Evolutionary conservation across 2,888 invertebrate genomes (phyloP).

Genomic region (Bedellia somnulentella): DNA sequence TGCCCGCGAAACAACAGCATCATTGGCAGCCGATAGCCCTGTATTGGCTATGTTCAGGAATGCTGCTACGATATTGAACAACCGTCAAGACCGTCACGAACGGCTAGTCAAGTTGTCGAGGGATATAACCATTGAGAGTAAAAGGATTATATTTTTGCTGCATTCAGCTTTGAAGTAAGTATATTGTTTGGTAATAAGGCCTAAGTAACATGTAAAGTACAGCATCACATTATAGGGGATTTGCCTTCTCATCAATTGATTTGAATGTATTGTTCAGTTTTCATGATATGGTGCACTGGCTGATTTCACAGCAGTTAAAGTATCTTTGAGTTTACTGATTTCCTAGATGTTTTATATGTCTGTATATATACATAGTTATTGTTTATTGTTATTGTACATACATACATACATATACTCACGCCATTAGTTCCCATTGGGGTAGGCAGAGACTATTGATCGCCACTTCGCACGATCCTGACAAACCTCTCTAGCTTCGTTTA

Average conservation of each 20-base stretch:
- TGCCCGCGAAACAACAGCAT: constrained; percentile 25
- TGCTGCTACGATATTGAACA: constrained; percentile 69
- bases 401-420: no score
- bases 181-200: neutral
- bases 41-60: constrained; percentile 65
- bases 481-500: no score
- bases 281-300: no score
- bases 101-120: constrained; percentile 78
- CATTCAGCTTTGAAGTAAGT: constrained; percentile 69
- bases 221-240: neutral
- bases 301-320: no score
- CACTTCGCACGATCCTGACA: no score
- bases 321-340: no score
- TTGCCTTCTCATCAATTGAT: neutral
- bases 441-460: no score
- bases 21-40: constrained; percentile 35
- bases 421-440: no score
- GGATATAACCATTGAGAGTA: constrained; percentile 88
- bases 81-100: constrained; percentile 82
- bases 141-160: constrained; percentile 82
- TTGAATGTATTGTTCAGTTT: no score
- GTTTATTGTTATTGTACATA: no score
- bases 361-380: no score
- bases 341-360: no score
- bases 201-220: neutral